These are phyloP conservation scores for Cryptoprocta ferox DNA, from an alignment of 2,797 vertebrate genomes.

Conservation along the genomic window DNA sequence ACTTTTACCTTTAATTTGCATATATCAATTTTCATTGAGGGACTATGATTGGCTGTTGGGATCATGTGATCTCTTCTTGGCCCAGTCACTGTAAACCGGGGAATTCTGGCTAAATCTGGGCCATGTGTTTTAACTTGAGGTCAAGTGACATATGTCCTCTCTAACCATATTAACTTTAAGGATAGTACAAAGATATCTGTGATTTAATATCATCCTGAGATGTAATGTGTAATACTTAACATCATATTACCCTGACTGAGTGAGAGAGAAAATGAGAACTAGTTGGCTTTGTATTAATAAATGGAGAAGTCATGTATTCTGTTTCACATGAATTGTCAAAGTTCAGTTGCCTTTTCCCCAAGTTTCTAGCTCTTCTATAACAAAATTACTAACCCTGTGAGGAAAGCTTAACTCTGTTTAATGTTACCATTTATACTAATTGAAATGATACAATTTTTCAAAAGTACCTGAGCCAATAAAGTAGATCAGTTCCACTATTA, in stretches of 20 bases:
- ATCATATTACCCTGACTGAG: neutral
- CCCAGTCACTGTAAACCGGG: too few relatives aligned
- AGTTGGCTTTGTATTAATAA: neutral
- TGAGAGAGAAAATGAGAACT: neutral
- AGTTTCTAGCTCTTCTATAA: neutral
- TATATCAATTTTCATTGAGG: too few relatives aligned
- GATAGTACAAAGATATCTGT: neutral
- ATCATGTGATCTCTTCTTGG: too few relatives aligned
- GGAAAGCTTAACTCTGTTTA: neutral
- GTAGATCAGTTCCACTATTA: neutral
- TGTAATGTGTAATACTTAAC: neutral
- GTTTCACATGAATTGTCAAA: slow-evolving; percentile 32
- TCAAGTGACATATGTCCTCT: neutral
- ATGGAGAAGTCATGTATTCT: slow-evolving; percentile 34
- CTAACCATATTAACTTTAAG: neutral
- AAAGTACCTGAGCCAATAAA: too few relatives aligned
- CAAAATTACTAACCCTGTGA: neutral
- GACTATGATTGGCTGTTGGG: neutral
- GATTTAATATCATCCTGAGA: neutral
- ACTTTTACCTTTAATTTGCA: too few relatives aligned
- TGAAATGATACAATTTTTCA: neutral
- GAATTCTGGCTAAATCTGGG: neutral
- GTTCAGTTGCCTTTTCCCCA: neutral
- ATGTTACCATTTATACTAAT: slow-evolving; percentile 23
- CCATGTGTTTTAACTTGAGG: neutral